Evolutionary conservation across 2,797 vertebrate genomes (phyloP).

Genomic region (Enteromius argenteus): DNA sequence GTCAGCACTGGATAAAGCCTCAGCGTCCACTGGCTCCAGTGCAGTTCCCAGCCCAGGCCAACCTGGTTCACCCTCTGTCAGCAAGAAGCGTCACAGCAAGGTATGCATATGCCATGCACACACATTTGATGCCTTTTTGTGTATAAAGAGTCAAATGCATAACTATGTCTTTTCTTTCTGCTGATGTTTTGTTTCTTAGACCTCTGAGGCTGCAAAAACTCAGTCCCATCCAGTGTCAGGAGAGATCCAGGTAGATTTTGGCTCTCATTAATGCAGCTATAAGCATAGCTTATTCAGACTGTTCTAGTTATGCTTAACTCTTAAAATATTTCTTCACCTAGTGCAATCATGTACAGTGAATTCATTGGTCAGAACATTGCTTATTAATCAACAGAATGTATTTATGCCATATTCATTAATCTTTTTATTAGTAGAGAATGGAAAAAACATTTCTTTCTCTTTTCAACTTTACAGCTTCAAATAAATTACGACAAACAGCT

Average conservation of each 20-base stretch:
- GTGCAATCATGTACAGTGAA: neutral
- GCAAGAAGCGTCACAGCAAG: slow-evolving; percentile 94
- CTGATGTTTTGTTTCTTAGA: slow-evolving; percentile 76
- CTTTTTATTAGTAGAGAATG: neutral
- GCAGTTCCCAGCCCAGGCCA: slow-evolving; percentile 91
- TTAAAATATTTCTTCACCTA: neutral
- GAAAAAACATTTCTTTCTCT: neutral
- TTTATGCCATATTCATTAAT: neutral
- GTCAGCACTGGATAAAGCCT: slow-evolving; percentile 81
- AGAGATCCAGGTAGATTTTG: slow-evolving; percentile 91
- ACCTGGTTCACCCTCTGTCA: slow-evolving; percentile 93
- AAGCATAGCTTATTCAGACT: neutral
- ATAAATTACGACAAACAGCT: slow-evolving; percentile 97
- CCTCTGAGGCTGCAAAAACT: slow-evolving; percentile 84
- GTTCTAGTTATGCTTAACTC: neutral
- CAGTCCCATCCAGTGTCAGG: slow-evolving; percentile 90
- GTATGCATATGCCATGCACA: slow-evolving; percentile 31
- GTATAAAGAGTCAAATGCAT: neutral
- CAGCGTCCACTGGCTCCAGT: slow-evolving; percentile 87
- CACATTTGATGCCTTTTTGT: neutral
- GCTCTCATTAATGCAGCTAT: slow-evolving; percentile 23
- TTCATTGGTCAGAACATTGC: neutral
- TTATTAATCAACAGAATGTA: neutral
- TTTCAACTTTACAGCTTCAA: slow-evolving; percentile 86
- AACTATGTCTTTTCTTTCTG: neutral